Conservation (phyloP, 2,888 invertebrate genomes). For the Emesis furor region DNA sequence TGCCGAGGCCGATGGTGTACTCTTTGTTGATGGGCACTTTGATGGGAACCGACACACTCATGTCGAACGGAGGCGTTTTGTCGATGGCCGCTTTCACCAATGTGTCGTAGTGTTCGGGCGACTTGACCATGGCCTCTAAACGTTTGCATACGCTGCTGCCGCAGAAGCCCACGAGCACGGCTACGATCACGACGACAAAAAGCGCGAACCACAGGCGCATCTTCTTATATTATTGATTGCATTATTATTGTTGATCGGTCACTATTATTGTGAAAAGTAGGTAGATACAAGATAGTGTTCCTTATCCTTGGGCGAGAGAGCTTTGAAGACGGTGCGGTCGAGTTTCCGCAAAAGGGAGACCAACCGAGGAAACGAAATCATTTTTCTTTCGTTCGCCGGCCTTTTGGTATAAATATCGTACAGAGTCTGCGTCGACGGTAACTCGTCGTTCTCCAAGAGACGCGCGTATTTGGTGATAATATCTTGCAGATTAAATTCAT, state of each 20-base stretch:
- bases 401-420: conserved; percentile 20
- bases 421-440: conserved; percentile 6
- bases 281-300: conserved; percentile 2
- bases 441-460: not conserved
- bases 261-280: conserved; percentile 1
- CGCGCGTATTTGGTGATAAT: conserved; percentile 17
- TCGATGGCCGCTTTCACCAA: not conserved
- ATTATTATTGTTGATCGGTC: not conserved
- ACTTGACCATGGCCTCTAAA: conserved; percentile 18
- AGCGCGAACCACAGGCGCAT: conserved; percentile 26
- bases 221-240: not conserved
- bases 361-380: conserved; percentile 19
- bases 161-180: conserved; percentile 5
- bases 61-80: conserved; percentile 27
- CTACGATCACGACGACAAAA: conserved; percentile 2
- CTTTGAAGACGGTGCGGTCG: conserved; percentile 3
- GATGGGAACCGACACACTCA: conserved; percentile 16
- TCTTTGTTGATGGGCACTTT: conserved; percentile 6
- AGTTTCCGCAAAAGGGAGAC: conserved; percentile 14
- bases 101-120: conserved; percentile 12
- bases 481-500: conserved; percentile 19
- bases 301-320: conserved; percentile 15
- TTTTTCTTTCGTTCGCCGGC: conserved; percentile 18
- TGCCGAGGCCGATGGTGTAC: not conserved
- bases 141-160: conserved; percentile 14